These are phyloP conservation scores for Cottoperca gobio DNA, from an alignment of 2,797 vertebrate genomes.

Conservation along the genomic window DNA sequence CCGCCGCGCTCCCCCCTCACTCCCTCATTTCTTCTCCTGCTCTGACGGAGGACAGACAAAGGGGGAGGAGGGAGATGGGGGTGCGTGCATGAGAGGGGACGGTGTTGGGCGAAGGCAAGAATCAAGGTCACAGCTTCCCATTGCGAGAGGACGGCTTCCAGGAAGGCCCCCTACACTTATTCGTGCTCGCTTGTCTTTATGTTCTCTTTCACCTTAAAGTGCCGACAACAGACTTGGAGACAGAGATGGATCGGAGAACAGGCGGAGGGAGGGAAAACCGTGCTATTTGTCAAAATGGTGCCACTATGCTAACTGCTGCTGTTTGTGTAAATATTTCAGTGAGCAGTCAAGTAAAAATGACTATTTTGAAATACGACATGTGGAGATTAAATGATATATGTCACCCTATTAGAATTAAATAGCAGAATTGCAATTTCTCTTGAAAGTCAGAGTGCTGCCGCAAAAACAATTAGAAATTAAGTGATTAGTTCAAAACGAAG, in stretches of 20 bases:
- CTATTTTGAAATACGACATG: conserved; percentile 31
- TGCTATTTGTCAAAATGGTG: conserved; percentile 60
- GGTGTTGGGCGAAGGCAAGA: conserved; percentile 50
- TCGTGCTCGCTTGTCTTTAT: conserved; percentile 74
- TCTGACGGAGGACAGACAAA: conserved; percentile 51
- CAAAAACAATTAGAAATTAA: not conserved
- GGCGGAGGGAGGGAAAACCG: conserved; percentile 16
- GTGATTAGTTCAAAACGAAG: conserved; percentile 1
- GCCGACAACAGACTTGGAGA: conserved; percentile 49
- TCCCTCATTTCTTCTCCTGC: conserved; percentile 32
- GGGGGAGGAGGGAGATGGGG: conserved; percentile 23
- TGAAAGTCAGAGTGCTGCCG: not conserved
- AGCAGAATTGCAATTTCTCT: conserved; percentile 9
- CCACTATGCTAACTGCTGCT: conserved; percentile 39
- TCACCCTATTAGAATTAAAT: conserved; percentile 37
- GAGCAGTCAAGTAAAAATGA: conserved; percentile 41
- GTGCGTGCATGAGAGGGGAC: conserved; percentile 33
- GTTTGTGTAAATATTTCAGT: conserved; percentile 55
- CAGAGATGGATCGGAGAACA: conserved; percentile 60
- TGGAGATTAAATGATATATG: conserved; percentile 9
- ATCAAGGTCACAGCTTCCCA: conserved; percentile 82
- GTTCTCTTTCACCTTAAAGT: conserved; percentile 78
- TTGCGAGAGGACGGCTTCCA: conserved; percentile 73
- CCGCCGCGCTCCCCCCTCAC: conserved; percentile 18
- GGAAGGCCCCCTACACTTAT: conserved; percentile 67